These are phyloP conservation scores for Seriola rivoliana DNA, from an alignment of 2,113 vertebrate genomes.

Conservation along the genomic window DNA sequence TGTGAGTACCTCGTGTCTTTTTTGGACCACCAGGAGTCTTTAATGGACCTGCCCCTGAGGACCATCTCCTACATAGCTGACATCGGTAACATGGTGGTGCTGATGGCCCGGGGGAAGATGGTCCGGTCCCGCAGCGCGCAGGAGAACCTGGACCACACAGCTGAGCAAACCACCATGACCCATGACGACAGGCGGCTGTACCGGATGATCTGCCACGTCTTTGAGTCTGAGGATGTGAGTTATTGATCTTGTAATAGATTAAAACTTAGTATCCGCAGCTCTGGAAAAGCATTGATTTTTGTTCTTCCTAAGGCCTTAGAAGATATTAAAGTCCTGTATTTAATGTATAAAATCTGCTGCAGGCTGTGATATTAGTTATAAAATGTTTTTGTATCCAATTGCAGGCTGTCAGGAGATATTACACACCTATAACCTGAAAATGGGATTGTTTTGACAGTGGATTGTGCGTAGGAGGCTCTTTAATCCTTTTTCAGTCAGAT, in stretches of 20 bases:
- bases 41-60: constrained; percentile 96
- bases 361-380: background rate
- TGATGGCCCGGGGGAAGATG: constrained; percentile 97
- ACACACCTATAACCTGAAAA: background rate
- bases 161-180: constrained; percentile 82
- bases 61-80: constrained; percentile 98
- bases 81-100: constrained; percentile 96
- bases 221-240: constrained; percentile 96
- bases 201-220: constrained; percentile 99
- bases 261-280: background rate
- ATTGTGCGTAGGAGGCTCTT: background rate
- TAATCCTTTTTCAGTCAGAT: too few relatives aligned
- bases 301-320: background rate
- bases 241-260: too few relatives aligned
- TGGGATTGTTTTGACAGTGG: background rate
- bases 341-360: background rate
- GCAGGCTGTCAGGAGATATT: background rate
- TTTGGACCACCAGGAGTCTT: constrained; percentile 86
- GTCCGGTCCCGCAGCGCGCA: constrained; percentile 88
- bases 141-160: constrained; percentile 90
- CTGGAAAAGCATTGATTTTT: background rate
- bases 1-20: background rate
- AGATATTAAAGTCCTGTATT: background rate
- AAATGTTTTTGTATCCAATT: background rate
- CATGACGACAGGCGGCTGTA: constrained; percentile 91